These are phyloP conservation scores for Apamea epomidion DNA, from an alignment of 2,888 invertebrate genomes.

Conservation along the genomic window DNA sequence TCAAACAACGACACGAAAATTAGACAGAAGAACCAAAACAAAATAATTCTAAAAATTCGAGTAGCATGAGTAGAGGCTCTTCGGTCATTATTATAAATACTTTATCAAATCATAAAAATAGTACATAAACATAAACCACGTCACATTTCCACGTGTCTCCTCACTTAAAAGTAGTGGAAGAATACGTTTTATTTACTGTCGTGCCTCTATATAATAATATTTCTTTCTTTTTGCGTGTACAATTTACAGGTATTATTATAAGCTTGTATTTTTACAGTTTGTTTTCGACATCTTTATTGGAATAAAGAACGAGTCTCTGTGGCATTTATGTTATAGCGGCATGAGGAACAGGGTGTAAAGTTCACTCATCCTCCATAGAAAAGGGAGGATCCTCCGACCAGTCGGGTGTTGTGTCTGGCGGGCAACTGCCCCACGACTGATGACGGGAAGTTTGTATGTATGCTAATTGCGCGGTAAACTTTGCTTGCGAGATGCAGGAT, in stretches of 20 bases:
- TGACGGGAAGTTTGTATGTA: too few species aligned
- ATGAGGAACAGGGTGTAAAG: too few species aligned
- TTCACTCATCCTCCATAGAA: too few species aligned
- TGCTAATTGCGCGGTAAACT: too few species aligned
- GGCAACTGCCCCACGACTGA: too few species aligned
- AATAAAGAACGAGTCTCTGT: not conserved
- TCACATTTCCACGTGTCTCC: slow-evolving; percentile 4
- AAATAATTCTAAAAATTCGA: not conserved
- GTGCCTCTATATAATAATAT: slow-evolving; percentile 16
- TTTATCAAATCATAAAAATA: not conserved
- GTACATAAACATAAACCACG: not conserved
- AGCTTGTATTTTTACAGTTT: slow-evolving; percentile 10
- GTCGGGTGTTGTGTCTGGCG: too few species aligned
- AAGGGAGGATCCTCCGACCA: too few species aligned
- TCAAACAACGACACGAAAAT: not conserved
- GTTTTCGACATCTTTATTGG: slow-evolving; percentile 2
- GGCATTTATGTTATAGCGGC: not conserved
- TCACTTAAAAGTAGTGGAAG: not conserved
- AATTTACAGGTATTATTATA: slow-evolving; percentile 1
- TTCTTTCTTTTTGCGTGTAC: slow-evolving; percentile 16
- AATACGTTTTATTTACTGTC: slow-evolving; percentile 26
- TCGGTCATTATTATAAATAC: not conserved
- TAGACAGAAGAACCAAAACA: not conserved
- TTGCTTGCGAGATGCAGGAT: too few species aligned
- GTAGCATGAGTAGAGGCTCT: not conserved